Evolutionary conservation across 2,113 vertebrate species (phyloP).

Genomic region (Trematomus loennbergii): DNA sequence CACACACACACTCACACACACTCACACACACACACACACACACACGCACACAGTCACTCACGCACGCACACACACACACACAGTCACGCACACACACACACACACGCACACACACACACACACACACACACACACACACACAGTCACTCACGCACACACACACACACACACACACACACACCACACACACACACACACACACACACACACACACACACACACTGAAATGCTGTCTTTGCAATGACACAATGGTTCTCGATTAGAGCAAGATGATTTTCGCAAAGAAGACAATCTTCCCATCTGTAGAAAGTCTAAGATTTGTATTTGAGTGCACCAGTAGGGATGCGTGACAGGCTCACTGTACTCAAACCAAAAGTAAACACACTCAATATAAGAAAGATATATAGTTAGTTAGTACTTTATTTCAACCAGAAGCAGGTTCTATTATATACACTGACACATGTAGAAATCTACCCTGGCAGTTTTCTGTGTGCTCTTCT

Average conservation of each 20-base stretch:
- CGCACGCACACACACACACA: neutral
- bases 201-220: constrained; percentile 4
- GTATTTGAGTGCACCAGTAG: neutral
- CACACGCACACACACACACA: too few species aligned
- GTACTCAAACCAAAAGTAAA: too few species aligned
- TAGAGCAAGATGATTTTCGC: too few species aligned
- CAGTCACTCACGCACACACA: neutral
- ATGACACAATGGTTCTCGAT: neutral
- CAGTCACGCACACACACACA: too few species aligned
- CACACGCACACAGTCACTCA: neutral
- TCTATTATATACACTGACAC: too few species aligned
- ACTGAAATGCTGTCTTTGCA: neutral
- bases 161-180: neutral
- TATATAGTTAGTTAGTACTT: neutral
- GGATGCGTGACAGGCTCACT: neutral
- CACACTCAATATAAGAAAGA: neutral
- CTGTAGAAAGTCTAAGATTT: neutral
- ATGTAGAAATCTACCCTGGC: too few species aligned
- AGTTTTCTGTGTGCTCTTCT: too few species aligned
- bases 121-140: too few species aligned
- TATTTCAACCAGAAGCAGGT: neutral
- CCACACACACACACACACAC: constrained; percentile 3
- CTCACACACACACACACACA: too few species aligned
- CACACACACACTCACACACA: too few species aligned
- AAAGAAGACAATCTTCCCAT: too few species aligned